Evolutionary conservation across 2,113 vertebrate genomes (phyloP).

Genomic region (Misgurnus mizolepis): DNA sequence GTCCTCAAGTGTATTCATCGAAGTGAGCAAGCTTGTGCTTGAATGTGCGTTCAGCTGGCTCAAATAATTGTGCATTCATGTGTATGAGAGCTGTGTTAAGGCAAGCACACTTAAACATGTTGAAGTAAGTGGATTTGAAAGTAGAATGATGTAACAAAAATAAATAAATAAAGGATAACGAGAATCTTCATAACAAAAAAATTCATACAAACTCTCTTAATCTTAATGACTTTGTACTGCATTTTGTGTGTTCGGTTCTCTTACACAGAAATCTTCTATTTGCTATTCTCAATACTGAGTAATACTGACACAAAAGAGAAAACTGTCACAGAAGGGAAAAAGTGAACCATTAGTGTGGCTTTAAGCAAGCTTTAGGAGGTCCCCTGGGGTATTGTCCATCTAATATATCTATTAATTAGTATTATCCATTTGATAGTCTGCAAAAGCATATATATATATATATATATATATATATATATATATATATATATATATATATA

Average conservation of each 20-base stretch:
- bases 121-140: not conserved
- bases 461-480: too few relatives aligned
- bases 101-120: conserved; percentile 55
- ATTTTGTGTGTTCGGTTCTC: not conserved
- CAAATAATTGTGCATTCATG: conserved; percentile 20
- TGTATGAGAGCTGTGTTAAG: conserved; percentile 12
- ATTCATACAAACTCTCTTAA: not conserved
- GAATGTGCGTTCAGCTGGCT: conserved; percentile 18
- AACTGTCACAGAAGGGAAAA: too few relatives aligned
- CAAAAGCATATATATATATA: too few relatives aligned
- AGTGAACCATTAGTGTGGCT: not conserved
- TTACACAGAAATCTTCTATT: not conserved
- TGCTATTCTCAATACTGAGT: not conserved
- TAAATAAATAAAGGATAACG: not conserved
- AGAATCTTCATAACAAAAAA: not conserved
- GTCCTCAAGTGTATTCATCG: conserved; percentile 14
- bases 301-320: not conserved
- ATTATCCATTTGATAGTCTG: too few relatives aligned
- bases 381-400: not conserved
- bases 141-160: conserved; percentile 18
- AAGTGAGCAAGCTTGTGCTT: not conserved
- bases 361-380: not conserved
- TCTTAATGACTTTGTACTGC: not conserved
- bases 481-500: too few relatives aligned
- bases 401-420: not conserved